Evolutionary conservation across 2,888 invertebrate species (phyloP).

Genomic region (Chrysolina oricalcia): DNA sequence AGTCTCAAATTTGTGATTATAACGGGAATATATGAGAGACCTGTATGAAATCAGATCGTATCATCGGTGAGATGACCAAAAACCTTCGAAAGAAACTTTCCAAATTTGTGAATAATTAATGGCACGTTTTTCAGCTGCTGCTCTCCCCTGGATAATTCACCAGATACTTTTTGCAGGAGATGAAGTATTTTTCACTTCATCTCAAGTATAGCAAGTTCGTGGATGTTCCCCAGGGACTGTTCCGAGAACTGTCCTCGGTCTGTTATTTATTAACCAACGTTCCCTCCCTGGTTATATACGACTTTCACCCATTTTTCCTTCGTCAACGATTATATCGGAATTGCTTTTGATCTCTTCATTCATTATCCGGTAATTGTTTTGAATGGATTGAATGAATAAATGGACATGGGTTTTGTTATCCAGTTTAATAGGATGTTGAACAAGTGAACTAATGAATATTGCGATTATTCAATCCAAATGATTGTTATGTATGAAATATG

Average conservation of each 20-base stretch:
- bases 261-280: conserved; percentile 14
- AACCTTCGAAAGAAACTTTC: neutral
- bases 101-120: conserved; percentile 1
- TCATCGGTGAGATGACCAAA: neutral
- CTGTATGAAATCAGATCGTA: neutral
- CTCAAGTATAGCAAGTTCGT: conserved; percentile 7
- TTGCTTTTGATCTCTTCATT: neutral
- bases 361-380: neutral
- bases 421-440: no score
- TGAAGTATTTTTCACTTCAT: conserved; percentile 15
- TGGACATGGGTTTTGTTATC: neutral
- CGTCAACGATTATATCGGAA: neutral
- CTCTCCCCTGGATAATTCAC: neutral
- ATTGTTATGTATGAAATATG: no score
- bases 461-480: no score
- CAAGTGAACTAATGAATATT: no score
- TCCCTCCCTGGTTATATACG: neutral
- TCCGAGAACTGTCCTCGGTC: conserved; percentile 1
- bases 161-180: neutral
- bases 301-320: neutral
- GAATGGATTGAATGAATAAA: no score
- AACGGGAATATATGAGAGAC: neutral
- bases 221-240: conserved; percentile 1
- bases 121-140: neutral
- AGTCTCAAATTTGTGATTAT: no score